Evolutionary conservation across 2,888 invertebrate species (phyloP).

Genomic region (Junonia oenone): DNA sequence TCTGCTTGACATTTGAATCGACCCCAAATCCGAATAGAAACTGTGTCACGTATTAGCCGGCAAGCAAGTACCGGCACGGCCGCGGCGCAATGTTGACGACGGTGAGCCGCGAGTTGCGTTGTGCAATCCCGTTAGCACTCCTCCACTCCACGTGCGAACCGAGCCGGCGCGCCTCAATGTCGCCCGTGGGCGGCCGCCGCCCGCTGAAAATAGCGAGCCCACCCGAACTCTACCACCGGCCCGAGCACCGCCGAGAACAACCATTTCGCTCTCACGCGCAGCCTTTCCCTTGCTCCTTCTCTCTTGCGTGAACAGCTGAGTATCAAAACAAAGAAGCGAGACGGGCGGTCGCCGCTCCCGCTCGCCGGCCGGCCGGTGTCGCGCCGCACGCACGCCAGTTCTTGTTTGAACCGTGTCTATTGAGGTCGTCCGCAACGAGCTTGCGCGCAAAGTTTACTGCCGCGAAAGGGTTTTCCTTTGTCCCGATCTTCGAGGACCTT

Average conservation of each 20-base stretch:
- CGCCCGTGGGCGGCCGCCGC: conserved; percentile 64
- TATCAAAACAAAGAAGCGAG: conserved; percentile 79
- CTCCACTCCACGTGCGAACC: conserved; percentile 61
- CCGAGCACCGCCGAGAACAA: conserved; percentile 32
- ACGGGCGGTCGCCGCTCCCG: conserved; percentile 72
- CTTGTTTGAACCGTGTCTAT: conserved; percentile 68
- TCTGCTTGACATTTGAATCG: conserved; percentile 79
- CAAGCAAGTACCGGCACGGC: conserved; percentile 51
- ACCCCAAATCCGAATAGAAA: conserved; percentile 80
- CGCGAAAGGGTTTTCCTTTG: conserved; percentile 77
- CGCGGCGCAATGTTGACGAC: conserved; percentile 35
- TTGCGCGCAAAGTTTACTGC: conserved; percentile 67
- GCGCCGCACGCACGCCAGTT: conserved; percentile 68
- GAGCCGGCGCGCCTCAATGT: conserved; percentile 70
- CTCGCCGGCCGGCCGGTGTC: conserved; percentile 78
- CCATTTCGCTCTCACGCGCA: conserved; percentile 43
- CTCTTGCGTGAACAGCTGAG: conserved; percentile 73
- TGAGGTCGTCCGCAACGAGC: conserved; percentile 66
- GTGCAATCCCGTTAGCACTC: conserved; percentile 74
- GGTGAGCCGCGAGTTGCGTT: conserved; percentile 55
- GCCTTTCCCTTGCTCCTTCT: conserved; percentile 47
- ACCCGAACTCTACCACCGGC: conserved; percentile 41
- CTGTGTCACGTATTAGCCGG: conserved; percentile 73
- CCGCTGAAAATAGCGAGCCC: conserved; percentile 57
- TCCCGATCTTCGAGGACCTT: conserved; percentile 72